Base-by-base conservation (phyloP, 2,113 vertebrate genomes). In the Colossoma macropomum region DNA sequence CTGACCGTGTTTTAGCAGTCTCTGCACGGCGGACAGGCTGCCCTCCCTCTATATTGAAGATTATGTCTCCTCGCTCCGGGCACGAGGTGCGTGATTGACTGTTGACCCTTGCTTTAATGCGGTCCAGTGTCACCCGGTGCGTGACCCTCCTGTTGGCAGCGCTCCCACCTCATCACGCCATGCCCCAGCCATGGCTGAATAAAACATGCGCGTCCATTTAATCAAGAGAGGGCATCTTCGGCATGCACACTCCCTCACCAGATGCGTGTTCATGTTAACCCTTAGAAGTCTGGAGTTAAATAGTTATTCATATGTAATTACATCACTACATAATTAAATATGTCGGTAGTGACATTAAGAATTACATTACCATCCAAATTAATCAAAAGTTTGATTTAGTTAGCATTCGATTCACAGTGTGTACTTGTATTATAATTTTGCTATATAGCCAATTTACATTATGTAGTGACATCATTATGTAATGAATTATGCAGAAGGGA, bases 121-220 rank as follows among this genome's bases (percentile, higher is more conserved):
- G 27, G 27, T 45, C 71, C 50, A 12, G 38, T 13, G 25, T 38
- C 66, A 38, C 52, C 34, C 28, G 69, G 19, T 59, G 34, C 32
- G 2, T 1, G 66, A 30, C 30, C n/a, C 15, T 41, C 17, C 52
- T 32, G 54, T 60, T 62, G 32, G 54, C 75, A 25, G 56, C 21
- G 30, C 4, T 45, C 75, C 59, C 25, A 45, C 38, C 68, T 23
- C n/a, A 41, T 41, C 68, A 41, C 68, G n/a, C 15, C 15, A 34
- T 62, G 59, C n/a, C 59, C 59, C n/a, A 62, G 59, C 9, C 59
- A 27, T 4, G 21, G 19, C 86, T 93, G 90, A 93, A 94, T 93
- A 91, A 92, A 92, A 91, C 90, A 93, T 91, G 80, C 68, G 82
- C 81, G 48, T 75, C 69, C 81, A 86, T 89, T 79, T 87, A 91